Evolutionary conservation across 1,140 invertebrate genomes (phyloP).

Genomic region (Cydia fagiglandana): DNA sequence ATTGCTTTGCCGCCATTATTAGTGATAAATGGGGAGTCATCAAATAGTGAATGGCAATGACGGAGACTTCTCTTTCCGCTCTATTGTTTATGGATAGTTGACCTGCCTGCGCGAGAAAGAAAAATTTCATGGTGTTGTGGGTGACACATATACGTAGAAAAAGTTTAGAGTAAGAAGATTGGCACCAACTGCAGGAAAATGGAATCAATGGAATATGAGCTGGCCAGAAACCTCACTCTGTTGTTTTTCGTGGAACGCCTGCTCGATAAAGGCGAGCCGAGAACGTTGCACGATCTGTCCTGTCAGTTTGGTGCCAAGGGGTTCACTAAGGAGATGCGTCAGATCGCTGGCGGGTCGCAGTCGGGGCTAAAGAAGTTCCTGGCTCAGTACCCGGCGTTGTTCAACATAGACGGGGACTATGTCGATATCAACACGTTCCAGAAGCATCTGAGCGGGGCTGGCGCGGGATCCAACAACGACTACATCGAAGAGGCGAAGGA

Average conservation of each 20-base stretch:
- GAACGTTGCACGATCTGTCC: conserved; percentile 96
- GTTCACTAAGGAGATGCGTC: conserved; percentile 96
- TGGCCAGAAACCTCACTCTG: conserved; percentile 95
- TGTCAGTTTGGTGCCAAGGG: conserved; percentile 98
- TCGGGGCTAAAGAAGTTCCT: conserved; percentile 95
- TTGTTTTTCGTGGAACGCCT: conserved; percentile 97
- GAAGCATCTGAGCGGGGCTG: conserved; percentile 74
- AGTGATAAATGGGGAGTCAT: not conserved
- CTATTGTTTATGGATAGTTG: conserved; percentile 60
- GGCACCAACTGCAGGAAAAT: conserved; percentile 82
- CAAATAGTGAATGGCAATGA: not conserved
- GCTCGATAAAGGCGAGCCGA: conserved; percentile 94
- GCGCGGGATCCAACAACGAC: conserved; percentile 85
- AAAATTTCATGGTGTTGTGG: conserved; percentile 79
- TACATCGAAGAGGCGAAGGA: conserved; percentile 96
- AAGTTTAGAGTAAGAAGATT: conserved; percentile 76
- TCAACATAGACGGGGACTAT: conserved; percentile 94
- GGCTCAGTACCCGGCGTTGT: conserved; percentile 94
- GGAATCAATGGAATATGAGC: conserved; percentile 96
- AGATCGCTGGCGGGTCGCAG: conserved; percentile 96
- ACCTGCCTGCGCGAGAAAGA: conserved; percentile 60
- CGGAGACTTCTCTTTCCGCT: conserved; percentile 52
- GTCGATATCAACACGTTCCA: conserved; percentile 92
- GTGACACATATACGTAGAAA: conserved; percentile 78
- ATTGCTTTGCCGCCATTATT: not conserved